Percentiles rank a stretch among this genome's conserved stretches.
Evolutionary conservation across 2,113 vertebrate genomes (phyloP).

Genomic region (Genyomyrus donnyi): DNA sequence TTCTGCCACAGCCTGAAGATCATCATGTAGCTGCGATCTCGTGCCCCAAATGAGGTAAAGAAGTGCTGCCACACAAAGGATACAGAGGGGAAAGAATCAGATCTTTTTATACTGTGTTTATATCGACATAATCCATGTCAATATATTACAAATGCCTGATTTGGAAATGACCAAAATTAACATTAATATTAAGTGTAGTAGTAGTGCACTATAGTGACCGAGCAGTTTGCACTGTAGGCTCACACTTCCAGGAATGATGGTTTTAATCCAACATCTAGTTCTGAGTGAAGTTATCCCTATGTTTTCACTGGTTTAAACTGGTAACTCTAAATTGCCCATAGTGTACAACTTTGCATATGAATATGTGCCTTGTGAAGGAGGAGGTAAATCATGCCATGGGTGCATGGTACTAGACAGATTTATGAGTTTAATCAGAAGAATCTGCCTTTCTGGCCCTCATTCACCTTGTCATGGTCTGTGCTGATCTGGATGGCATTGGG

Average conservation of each 20-base stretch:
- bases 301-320: not conserved
- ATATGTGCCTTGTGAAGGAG: not conserved
- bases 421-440: not conserved
- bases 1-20: conserved; percentile 88
- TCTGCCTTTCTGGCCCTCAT: not conserved
- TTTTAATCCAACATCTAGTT: not conserved
- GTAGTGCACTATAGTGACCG: not conserved
- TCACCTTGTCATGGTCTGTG: conserved; percentile 76
- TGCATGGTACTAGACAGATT: not conserved
- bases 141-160: not conserved
- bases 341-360: not conserved
- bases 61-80: conserved; percentile 64
- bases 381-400: not conserved
- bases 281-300: not conserved
- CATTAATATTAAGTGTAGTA: not conserved
- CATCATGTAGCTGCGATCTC: conserved; percentile 84
- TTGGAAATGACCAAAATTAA: not conserved
- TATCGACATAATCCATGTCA: not conserved
- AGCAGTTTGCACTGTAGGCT: not conserved
- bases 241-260: not conserved
- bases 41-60: conserved; percentile 83
- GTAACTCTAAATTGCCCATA: not conserved
- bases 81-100: not conserved
- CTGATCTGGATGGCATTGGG: conserved; percentile 87
- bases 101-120: not conserved